Evolutionary conservation across 2,888 invertebrate genomes (phyloP), one percentile per base, ranked within the genome.

Genomic region (Pyrrhosoma nymphula): DNA sequence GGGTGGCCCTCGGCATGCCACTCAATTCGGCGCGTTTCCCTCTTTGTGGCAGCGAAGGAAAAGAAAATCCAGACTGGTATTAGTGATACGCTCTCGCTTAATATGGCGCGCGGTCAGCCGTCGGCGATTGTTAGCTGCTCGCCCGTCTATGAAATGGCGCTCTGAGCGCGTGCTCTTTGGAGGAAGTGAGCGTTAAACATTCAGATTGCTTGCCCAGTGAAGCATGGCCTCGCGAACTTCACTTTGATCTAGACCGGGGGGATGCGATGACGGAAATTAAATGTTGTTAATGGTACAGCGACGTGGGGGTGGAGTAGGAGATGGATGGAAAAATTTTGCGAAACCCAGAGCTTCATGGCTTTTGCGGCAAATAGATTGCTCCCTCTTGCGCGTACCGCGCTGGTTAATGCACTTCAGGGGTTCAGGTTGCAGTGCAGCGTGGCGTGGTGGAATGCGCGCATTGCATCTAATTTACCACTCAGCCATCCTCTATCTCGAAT

Each of bases 111-210:
- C n/a, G 91, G 60, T 60, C 63, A 63, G 91, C 35, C 30, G 60
- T 8, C 91, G 35, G 63, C 55, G 91, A 91, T 63, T 56, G 63
- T 35, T 91, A 91, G 60, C 60, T 56, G 91, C 60, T 56, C 56
- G 20, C 16, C 91, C 30, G 26, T 56, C 90, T 91, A 91, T 91
- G 91, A 63, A 91, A 63, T 91, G 91, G 63, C 63, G n/a, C n/a
- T 20, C 69, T 3, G 69, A n/a, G 69, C 69, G 26, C 47, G 69
- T 12, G 26, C 26, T 47, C 8, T 63, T 91, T 39, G 63, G 91
- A 23, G 91, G 60, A 60, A 91, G 69, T n/a, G 69, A 69, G 69
- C 69, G 69, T 69, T 60, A 91, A 91, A 91, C 91, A 91, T 63
- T 91, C 91, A 91, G 56, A 35, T 91, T 56, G 90, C 90, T 56